Conservation (phyloP, 2,113 vertebrate species). For the Riparia riparia region DNA sequence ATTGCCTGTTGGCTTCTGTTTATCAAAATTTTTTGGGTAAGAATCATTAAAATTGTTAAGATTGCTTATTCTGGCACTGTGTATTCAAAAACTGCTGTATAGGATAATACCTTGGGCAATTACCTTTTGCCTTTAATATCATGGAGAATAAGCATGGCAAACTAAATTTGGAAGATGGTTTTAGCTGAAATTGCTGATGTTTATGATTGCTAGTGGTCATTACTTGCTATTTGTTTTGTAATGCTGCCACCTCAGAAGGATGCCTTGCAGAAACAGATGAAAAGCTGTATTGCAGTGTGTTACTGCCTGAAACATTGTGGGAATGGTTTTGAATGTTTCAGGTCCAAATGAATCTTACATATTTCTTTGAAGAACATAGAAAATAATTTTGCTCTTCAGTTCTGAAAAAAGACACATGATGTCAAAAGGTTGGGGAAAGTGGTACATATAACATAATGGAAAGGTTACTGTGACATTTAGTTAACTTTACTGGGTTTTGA, state of each 20-base stretch:
- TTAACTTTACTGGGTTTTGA: background rate
- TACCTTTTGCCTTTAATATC: background rate
- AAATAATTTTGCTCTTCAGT: background rate
- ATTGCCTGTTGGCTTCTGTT: background rate
- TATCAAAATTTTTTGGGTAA: background rate
- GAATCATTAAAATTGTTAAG: background rate
- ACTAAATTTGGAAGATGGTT: background rate
- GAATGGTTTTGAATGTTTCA: background rate
- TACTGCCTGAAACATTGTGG: background rate
- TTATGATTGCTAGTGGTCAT: background rate
- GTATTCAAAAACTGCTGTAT: background rate
- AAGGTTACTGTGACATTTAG: background rate
- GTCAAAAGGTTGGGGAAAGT: background rate
- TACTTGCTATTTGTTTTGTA: background rate
- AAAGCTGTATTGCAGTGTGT: background rate
- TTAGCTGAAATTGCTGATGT: background rate
- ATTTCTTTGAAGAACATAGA: background rate
- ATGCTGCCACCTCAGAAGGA: background rate
- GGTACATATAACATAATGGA: background rate
- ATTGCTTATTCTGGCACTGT: background rate
- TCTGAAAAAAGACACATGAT: background rate
- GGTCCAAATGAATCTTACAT: rapidly evolving
- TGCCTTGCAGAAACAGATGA: background rate
- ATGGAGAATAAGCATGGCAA: background rate
- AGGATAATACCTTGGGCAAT: background rate